These are phyloP conservation scores for Harpalus rufipes DNA, from an alignment of 2,888 invertebrate species.

Conservation along the genomic window DNA sequence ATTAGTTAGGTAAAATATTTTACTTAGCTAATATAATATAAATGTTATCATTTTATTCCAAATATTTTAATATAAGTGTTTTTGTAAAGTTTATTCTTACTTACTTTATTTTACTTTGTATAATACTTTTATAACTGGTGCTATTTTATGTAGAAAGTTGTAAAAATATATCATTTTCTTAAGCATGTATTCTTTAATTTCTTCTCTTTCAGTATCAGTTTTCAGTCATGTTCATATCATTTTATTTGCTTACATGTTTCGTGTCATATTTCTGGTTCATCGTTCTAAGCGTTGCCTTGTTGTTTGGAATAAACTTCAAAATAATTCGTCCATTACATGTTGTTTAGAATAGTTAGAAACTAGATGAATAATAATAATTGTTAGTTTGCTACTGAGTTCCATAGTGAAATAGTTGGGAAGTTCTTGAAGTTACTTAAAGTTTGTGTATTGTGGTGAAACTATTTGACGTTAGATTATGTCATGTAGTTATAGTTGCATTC, in stretches of 20 bases:
- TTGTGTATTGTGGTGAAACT: too few relatives aligned
- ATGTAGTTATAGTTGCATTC: too few relatives aligned
- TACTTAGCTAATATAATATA: neutral
- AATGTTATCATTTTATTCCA: conserved; percentile 12
- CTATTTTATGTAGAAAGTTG: conserved; percentile 32
- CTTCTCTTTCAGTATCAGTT: neutral
- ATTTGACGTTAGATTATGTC: too few relatives aligned
- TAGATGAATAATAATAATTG: neutral
- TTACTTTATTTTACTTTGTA: conserved; percentile 15
- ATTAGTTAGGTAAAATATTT: neutral
- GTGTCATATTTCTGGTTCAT: conserved; percentile 34
- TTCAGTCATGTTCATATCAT: conserved; percentile 7
- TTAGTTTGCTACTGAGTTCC: neutral
- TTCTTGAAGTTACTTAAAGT: too few relatives aligned
- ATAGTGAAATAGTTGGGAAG: too few relatives aligned
- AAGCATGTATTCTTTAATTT: conserved; percentile 41
- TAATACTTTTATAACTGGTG: conserved; percentile 10
- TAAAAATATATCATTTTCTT: conserved; percentile 35
- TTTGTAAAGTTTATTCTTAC: neutral
- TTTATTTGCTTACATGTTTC: conserved; percentile 22
- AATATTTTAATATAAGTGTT: conserved; percentile 1
- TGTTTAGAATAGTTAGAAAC: conserved; percentile 4
- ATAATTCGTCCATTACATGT: neutral
- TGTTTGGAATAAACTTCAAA: conserved; percentile 1
- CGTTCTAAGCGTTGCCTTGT: conserved; percentile 7